Evolutionary conservation across 2,113 vertebrate genomes (phyloP), one percentile per base, ranked within the genome.

Genomic region (Trichomycterus rosablanca): DNA sequence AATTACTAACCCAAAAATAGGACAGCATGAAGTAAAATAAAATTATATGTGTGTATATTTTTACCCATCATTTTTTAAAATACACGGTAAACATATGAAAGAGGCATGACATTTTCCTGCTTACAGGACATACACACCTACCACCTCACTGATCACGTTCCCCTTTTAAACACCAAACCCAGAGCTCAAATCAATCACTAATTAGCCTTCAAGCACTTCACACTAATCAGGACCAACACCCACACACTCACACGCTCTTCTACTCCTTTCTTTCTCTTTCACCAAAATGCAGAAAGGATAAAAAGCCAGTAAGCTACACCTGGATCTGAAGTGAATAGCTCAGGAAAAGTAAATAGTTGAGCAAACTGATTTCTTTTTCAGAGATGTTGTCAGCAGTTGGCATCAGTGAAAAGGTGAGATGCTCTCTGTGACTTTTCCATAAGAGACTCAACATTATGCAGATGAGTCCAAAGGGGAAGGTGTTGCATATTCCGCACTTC

Each of bases 401-500:
- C 11, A 1, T 15, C 22, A 15, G 23, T 28, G 46, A 30, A 30
- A 51, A 51, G 34, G 52, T 55, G 20, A 39, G 52, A 24, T 24
- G 32, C 51, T 54, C 18, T 23, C 30, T 54, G 51, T 37, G 51
- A 39, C 52, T 55, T 24, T 55, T 23, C 50, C 11, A 35, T 52
- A 52, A 34, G 30, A 52, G 26, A 30, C 52, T 37, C 34, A 39
- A 23, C 19, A 39, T 55, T 55, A 39, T 39, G 32, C 32, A 56
- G 22, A 56, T 42, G 34, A 39, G 20, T 43, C n/a, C 23, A 28
- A 23, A 57, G 37, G 7, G 24, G 54, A 57, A 28, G 37, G 23
- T 43, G 37, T 15, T 57, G 37, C 22, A 43, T 42, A 57, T 42
- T 57, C 54, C 37, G 37, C 23, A 57, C 54, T 43, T 57, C 37